These are phyloP conservation scores for Teleogryllus occipitalis DNA, from an alignment of 1,140 invertebrate species.

Conservation along the genomic window DNA sequence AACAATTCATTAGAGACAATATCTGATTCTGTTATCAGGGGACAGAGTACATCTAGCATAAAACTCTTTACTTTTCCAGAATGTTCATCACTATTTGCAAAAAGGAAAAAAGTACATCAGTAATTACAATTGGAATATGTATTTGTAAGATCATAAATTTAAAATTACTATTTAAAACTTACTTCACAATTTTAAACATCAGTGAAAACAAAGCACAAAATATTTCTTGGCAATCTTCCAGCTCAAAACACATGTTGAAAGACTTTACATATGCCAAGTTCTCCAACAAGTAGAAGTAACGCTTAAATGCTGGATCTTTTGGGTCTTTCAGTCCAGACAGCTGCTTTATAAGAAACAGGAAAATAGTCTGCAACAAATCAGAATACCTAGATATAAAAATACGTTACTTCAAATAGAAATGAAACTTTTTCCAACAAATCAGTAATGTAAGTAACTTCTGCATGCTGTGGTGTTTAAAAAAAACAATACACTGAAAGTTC, in stretches of 20 bases:
- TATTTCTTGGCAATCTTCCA: conserved; percentile 95
- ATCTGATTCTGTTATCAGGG: conserved; percentile 91
- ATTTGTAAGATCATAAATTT: neutral
- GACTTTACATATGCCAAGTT: conserved; percentile 97
- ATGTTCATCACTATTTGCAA: conserved; percentile 77
- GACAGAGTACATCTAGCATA: conserved; percentile 90
- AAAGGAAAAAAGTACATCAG: conserved; percentile 17
- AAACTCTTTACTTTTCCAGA: conserved; percentile 92
- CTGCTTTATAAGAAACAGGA: conserved; percentile 93
- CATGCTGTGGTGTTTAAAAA: too few relatives aligned
- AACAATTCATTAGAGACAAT: conserved; percentile 87
- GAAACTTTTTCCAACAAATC: neutral
- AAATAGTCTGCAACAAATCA: conserved; percentile 67
- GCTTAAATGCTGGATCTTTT: conserved; percentile 94
- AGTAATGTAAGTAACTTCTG: too few relatives aligned
- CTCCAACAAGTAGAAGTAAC: conserved; percentile 93
- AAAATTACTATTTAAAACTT: conserved; percentile 37
- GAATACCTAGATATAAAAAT: neutral
- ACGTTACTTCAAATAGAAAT: conserved; percentile 25
- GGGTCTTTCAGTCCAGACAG: conserved; percentile 88
- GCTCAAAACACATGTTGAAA: conserved; percentile 97
- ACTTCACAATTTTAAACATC: conserved; percentile 97
- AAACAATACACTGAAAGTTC: too few relatives aligned
- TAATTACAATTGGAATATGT: neutral
- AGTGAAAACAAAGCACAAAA: conserved; percentile 88